These are phyloP conservation scores for Druon quercuslanigerum DNA, from an alignment of 1,140 invertebrate genomes.

Conservation along the genomic window DNA sequence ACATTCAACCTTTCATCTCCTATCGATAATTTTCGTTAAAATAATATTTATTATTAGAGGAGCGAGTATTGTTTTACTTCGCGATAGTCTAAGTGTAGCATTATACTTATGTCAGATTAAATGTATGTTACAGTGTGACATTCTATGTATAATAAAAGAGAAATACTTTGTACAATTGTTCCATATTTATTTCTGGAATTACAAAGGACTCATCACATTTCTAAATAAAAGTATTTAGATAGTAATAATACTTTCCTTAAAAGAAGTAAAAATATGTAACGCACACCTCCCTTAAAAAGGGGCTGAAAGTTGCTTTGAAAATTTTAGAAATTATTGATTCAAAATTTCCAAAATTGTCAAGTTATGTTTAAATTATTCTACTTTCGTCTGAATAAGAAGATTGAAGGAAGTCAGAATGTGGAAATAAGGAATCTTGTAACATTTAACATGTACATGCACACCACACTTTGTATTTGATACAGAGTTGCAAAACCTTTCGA, in stretches of 20 bases:
- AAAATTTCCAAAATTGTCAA: too few species aligned
- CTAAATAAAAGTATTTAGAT: neutral
- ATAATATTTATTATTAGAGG: neutral
- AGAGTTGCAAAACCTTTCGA: constrained; percentile 43
- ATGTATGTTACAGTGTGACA: neutral
- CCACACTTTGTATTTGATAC: constrained; percentile 64
- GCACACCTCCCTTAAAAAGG: too few species aligned
- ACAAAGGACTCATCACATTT: neutral
- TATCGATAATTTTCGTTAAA: too few species aligned
- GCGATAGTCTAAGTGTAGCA: neutral
- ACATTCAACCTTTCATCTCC: too few species aligned
- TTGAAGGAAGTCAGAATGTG: constrained; percentile 33
- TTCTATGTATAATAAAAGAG: neutral
- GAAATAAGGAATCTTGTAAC: constrained; percentile 32
- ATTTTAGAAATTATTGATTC: too few species aligned
- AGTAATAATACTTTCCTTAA: neutral
- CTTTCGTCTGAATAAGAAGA: constrained; percentile 13
- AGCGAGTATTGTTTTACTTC: neutral
- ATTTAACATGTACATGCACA: constrained; percentile 56
- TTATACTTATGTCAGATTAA: neutral
- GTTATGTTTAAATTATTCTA: neutral
- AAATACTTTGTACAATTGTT: constrained; percentile 20
- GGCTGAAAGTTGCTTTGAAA: too few species aligned
- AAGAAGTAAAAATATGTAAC: too few species aligned
- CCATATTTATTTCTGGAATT: neutral